Base-by-base conservation (phyloP, 2,113 vertebrate genomes). In the Sander vitreus region DNA sequence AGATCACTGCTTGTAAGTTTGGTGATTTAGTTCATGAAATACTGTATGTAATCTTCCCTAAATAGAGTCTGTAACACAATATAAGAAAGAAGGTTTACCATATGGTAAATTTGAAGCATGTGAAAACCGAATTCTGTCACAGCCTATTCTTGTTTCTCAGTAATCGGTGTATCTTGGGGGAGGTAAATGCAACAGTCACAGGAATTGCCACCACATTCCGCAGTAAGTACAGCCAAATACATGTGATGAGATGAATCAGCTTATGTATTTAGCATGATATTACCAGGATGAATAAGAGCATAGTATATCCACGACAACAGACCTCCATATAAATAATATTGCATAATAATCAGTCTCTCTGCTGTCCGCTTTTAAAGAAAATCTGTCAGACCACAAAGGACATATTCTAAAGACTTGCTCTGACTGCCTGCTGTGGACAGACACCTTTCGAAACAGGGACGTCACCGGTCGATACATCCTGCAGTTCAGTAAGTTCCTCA, bases 331-430 rank as follows among this genome's bases (percentile, higher is more conserved):
- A 12, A 60, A 80, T n/a, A 39, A 47, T 21, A 9, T 3, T 18
- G 1, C 39, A 8, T 6, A 36, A 30, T 79, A 48, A 77, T 43
- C 1, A 33, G 9, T 51, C 16, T 7, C 4, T 75, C 1, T 25
- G 2, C 9, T 58, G n/a, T 69, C 11, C 54, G 0, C 23, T 63
- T 59, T 78, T 54, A 15, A 73, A 94, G 94, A 94, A 63, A 90
- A 94, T 62, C 84, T 94, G 33, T 92, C 90, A 2, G 87, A 93
- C 23, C 94, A 94, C 83, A 94, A 93, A 82, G 94, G 94, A n/a
- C 88, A 93, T 16, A 65, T 93, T 18, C 79, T 94, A 19, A 86
- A 88, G 81, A 93, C 93, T 1, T 93, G 93, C 78, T 36, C 91
- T 0, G 83, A 89, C 85, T 94, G 93, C 59, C 91, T 94, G 76